Evolutionary conservation across 2,113 vertebrate genomes (phyloP), one percentile per base, ranked within the genome.

Genomic region (Phalacrocorax brasilianus): DNA sequence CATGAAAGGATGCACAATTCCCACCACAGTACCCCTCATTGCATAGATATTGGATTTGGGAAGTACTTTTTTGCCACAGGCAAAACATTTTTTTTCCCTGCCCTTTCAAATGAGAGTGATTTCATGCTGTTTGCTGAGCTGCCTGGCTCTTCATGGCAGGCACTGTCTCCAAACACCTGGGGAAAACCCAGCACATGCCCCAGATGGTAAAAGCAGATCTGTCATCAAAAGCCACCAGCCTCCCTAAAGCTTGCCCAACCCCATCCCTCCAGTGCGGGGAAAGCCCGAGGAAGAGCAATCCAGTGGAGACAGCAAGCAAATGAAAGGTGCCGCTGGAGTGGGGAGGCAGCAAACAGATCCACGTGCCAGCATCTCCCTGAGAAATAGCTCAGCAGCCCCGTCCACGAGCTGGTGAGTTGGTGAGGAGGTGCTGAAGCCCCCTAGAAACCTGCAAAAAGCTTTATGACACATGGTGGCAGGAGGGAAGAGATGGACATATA

Each of bases 1-100:
- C 59, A 0, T 4, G 55, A 90, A 94, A 88, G 35, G 90, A 88
- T 61, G 50, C 1, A 2, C 24, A 96, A 94, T 88, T 95, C 92
- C 93, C 92, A 88, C 30, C 8, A 3, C 9, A 0, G 80, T 42
- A 28, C 42, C 33, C 20, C 56, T 95, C 88, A 90, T 84, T 95
- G 83, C 93, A 95, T 91, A 91, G 82, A 91, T 97, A 96, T 84
- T 95, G 93, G 85, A 86, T 96, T 72, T 61, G 79, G 82, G 75
- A 96, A 96, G 78, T 26, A 53, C 45, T 83, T 82, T 24, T 70
- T 59, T 58, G 80, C 96, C 2, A 2, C 71, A n/a, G 81, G 93
- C 26, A 0, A 81, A 91, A 75, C 49, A 24, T 38, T 61, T 40
- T 20, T 49, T 61, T 44, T 24, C 49, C 28, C 84, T 71, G 73